A percentile compares a stretch with the other conserved stretches of the same genome.
phyloP scores from a whole-genome alignment of 1,140 invertebrate genomes.

The Meloidogyne exigua region DNA sequence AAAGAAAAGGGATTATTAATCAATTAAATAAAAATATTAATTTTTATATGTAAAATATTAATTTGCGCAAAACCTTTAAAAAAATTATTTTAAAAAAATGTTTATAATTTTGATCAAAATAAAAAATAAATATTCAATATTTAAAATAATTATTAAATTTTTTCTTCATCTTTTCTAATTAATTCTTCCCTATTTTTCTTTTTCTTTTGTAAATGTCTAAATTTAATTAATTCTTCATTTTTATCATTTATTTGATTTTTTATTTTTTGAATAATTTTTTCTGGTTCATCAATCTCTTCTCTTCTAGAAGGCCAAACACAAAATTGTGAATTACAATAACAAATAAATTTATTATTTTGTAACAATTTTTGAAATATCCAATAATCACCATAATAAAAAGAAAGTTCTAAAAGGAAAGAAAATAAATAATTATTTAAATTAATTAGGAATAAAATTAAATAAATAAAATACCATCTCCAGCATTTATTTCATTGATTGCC shows the following conservation, averaged over 20 bases:
- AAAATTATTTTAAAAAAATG: no score
- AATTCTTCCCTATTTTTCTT: background rate
- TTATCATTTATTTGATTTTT: background rate
- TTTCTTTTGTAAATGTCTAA: background rate
- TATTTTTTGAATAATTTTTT: background rate
- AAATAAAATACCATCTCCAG: constrained; percentile 7
- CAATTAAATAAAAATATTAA: background rate
- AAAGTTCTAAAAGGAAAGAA: constrained; percentile 6
- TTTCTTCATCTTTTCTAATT: no score
- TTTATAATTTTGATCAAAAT: no score
- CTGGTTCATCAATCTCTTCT: background rate
- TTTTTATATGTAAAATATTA: background rate
- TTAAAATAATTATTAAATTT: no score
- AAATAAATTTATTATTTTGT: constrained; percentile 7
- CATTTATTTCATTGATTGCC: constrained; percentile 11
- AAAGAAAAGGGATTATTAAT: background rate
- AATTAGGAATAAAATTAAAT: background rate
- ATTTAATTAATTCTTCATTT: background rate
- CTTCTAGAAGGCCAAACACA: constrained; percentile 15
- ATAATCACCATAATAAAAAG: constrained; percentile 18
- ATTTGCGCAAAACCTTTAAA: no score
- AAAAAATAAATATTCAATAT: no score
- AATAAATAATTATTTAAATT: background rate
- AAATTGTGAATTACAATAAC: constrained; percentile 17
- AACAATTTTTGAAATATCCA: constrained; percentile 15